Conservation (phyloP, 2,113 vertebrate species). For the Odontesthes bonariensis region DNA sequence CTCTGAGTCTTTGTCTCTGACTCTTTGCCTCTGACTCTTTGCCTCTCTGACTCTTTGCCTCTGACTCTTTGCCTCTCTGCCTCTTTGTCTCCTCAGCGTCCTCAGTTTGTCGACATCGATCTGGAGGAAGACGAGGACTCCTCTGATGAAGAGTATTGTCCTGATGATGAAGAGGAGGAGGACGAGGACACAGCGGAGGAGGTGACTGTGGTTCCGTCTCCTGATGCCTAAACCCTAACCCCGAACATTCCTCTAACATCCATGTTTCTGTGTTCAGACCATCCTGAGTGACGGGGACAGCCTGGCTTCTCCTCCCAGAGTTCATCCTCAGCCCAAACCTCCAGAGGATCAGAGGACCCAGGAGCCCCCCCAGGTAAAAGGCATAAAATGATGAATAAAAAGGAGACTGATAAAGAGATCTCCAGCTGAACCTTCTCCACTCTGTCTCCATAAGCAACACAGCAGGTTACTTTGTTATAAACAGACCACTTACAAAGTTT, state of each 20-base stretch:
- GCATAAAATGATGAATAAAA: too few relatives aligned
- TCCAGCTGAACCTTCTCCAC: too few relatives aligned
- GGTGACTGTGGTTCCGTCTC: slow-evolving; percentile 80
- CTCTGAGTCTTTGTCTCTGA: too few relatives aligned
- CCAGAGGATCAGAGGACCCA: neutral
- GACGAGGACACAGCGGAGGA: slow-evolving; percentile 93
- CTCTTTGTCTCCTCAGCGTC: slow-evolving; percentile 77
- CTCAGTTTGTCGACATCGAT: slow-evolving; percentile 96
- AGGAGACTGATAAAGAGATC: too few relatives aligned
- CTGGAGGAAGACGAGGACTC: slow-evolving; percentile 96
- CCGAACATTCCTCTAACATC: too few relatives aligned
- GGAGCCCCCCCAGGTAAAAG: slow-evolving; percentile 18
- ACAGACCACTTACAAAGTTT: too few relatives aligned
- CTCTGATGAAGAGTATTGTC: slow-evolving; percentile 96
- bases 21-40: too few relatives aligned
- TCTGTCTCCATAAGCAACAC: too few relatives aligned
- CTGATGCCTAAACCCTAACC: too few relatives aligned
- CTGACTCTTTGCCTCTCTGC: neutral
- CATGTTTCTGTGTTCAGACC: slow-evolving; percentile 73
- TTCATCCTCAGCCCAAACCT: slow-evolving; percentile 62
- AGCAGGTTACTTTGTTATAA: too few relatives aligned
- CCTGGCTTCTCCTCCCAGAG: slow-evolving; percentile 88
- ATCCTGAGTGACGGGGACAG: slow-evolving; percentile 93
- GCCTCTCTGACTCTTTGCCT: too few relatives aligned
- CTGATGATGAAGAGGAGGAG: slow-evolving; percentile 94